Percentiles rank a stretch among this genome's conserved stretches.
Evolutionary conservation across 2,888 invertebrate species (phyloP).

Genomic region (Lissocephala sabroskyi): DNA sequence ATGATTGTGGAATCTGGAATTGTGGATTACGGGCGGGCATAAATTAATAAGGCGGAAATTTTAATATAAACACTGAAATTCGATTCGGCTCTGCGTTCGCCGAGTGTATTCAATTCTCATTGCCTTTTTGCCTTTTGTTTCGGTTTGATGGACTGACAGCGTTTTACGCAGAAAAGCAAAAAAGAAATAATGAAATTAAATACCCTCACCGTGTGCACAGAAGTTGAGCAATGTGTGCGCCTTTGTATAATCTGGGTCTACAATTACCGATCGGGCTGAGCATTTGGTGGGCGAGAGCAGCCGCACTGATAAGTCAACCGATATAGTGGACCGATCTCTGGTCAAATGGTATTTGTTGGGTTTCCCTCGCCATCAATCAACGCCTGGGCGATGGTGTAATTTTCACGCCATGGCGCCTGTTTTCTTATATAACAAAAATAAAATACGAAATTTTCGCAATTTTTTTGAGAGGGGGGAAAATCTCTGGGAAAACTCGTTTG

Average conservation of each 20-base stretch:
- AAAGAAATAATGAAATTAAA: slow-evolving; percentile 48
- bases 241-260: no score
- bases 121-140: no score
- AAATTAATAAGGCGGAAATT: slow-evolving; percentile 68
- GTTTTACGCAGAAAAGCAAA: no score
- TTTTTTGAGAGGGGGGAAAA: slow-evolving; percentile 21
- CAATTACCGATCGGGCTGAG: no score
- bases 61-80: slow-evolving; percentile 56
- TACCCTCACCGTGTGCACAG: slow-evolving; percentile 16
- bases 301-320: no score
- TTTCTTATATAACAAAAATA: slow-evolving; percentile 26
- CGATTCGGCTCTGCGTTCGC: slow-evolving; percentile 23
- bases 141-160: no score
- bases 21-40: slow-evolving; percentile 18
- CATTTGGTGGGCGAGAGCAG: no score
- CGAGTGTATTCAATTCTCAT: not conserved
- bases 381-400: not conserved
- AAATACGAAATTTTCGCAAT: slow-evolving; percentile 17
- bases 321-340: no score
- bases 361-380: slow-evolving; percentile 40
- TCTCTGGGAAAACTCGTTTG: slow-evolving; percentile 16
- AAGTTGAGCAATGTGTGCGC: slow-evolving; percentile 34
- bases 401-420: slow-evolving; percentile 6
- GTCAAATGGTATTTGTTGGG: no score
- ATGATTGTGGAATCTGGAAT: no score